phyloP scores from a whole-genome alignment of 1,140 invertebrate species.

The Temnothorax nylanderi region DNA sequence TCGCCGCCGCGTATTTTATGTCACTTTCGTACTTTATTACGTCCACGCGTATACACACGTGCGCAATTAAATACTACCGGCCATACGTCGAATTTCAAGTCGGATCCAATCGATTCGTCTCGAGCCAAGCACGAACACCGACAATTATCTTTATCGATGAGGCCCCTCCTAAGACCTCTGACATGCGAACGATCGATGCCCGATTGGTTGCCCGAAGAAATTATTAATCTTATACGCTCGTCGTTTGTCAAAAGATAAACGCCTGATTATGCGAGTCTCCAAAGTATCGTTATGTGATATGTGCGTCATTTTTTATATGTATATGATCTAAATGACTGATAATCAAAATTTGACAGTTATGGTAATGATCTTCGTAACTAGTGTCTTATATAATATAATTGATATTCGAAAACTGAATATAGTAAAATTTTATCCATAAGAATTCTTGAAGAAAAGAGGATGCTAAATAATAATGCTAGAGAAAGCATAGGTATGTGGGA shows the following conservation, averaged over 20 bases:
- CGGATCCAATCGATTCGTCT: slow-evolving; percentile 70
- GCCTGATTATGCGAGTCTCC: slow-evolving; percentile 57
- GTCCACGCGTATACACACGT: neutral
- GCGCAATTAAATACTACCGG: neutral
- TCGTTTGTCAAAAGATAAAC: slow-evolving; percentile 64
- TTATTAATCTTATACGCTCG: slow-evolving; percentile 46
- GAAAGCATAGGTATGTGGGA: neutral
- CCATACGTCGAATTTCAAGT: slow-evolving; percentile 52
- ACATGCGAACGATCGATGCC: neutral
- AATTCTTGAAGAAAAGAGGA: neutral
- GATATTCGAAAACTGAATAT: neutral
- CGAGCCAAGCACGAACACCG: slow-evolving; percentile 26
- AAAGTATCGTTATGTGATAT: slow-evolving; percentile 54
- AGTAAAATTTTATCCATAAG: neutral
- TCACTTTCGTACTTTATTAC: slow-evolving; percentile 59
- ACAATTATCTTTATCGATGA: slow-evolving; percentile 68
- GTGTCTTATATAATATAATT: neutral
- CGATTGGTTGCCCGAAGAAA: slow-evolving; percentile 33
- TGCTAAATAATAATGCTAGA: neutral
- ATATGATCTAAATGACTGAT: neutral
- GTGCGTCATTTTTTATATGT: neutral
- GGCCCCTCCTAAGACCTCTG: neutral
- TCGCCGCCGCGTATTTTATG: slow-evolving; percentile 41
- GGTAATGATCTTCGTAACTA: neutral
- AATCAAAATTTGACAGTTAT: slow-evolving; percentile 1